Evolutionary conservation across 2,888 invertebrate species (phyloP).

Genomic region (Cephonodes hylas): DNA sequence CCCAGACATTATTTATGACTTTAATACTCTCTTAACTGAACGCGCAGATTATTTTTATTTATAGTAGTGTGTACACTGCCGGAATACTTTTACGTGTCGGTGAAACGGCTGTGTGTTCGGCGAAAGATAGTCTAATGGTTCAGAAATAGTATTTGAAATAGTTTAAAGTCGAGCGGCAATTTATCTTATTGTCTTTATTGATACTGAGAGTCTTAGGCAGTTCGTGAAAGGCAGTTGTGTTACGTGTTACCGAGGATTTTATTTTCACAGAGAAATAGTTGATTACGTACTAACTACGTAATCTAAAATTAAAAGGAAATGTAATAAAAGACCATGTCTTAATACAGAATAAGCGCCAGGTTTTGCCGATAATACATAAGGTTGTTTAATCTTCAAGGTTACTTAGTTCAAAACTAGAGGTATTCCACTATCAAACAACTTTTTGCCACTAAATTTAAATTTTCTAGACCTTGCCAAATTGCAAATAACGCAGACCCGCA

Average conservation of each 20-base stretch:
- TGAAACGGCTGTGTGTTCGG: neutral
- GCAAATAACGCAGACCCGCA: neutral
- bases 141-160: neutral
- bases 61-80: neutral
- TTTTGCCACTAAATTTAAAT: neutral
- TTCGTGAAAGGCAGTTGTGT: too few relatives aligned
- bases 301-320: too few relatives aligned
- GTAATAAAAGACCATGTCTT: too few relatives aligned
- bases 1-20: constrained; percentile 33
- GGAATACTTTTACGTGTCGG: neutral
- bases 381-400: too few relatives aligned
- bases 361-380: too few relatives aligned
- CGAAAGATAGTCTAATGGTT: neutral
- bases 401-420: too few relatives aligned
- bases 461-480: neutral
- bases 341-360: too few relatives aligned
- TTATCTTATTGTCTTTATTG: neutral
- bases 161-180: neutral
- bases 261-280: too few relatives aligned
- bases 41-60: constrained; percentile 12
- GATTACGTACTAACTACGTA: too few relatives aligned
- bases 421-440: neutral
- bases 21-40: constrained; percentile 32
- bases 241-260: too few relatives aligned
- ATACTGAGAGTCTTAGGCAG: too few relatives aligned